These are phyloP conservation scores for Metaphire vulgaris DNA, from an alignment of 1,140 invertebrate genomes.

Conservation along the genomic window DNA sequence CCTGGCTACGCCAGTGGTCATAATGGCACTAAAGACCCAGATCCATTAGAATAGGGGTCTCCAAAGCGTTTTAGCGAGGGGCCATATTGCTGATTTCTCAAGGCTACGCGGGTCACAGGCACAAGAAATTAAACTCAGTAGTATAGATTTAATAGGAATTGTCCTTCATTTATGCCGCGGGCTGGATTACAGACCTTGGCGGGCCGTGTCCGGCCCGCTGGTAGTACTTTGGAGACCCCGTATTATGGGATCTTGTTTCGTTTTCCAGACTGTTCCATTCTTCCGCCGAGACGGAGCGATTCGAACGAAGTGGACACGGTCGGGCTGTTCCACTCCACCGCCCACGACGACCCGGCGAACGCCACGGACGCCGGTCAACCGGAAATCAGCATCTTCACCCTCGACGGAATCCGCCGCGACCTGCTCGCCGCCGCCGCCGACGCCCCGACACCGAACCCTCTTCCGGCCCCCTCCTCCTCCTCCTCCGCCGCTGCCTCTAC, in stretches of 20 bases:
- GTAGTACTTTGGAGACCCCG: too few species aligned
- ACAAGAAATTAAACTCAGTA: too few species aligned
- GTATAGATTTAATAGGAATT: too few species aligned
- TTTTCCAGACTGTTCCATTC: not conserved
- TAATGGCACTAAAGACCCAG: too few species aligned
- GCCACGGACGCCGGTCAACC: not conserved
- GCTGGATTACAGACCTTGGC: too few species aligned
- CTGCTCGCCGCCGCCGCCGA: not conserved
- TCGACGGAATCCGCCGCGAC: not conserved
- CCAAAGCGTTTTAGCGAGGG: too few species aligned
- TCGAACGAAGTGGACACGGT: not conserved
- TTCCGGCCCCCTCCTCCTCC: slow-evolving; percentile 32
- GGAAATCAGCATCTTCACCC: not conserved
- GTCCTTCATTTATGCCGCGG: too few species aligned
- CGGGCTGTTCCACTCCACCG: not conserved
- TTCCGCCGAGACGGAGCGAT: not conserved
- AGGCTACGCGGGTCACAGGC: too few species aligned
- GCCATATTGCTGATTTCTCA: too few species aligned
- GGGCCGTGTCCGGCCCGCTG: too few species aligned
- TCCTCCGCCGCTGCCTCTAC: slow-evolving; percentile 41
- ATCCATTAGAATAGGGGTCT: too few species aligned
- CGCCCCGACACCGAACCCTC: not conserved
- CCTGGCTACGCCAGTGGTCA: too few species aligned
- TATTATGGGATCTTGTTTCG: not conserved
- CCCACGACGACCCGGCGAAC: not conserved